phyloP scores from a whole-genome alignment of 2,888 invertebrate genomes.

The Hirtodrosophila confusa region DNA sequence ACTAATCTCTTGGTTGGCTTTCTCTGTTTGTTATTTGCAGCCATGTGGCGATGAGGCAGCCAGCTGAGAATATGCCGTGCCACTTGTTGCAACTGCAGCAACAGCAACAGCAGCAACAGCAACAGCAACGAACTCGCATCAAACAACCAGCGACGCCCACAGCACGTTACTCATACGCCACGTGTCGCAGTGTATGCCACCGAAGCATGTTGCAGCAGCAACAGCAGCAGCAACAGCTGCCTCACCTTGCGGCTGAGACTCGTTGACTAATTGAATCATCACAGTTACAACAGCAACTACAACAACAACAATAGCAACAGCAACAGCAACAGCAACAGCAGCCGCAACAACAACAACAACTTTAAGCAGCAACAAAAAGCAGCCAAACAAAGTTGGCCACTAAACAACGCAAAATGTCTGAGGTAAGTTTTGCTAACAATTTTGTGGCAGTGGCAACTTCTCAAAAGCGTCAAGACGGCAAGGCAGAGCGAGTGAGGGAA shows the following conservation, averaged over 20 bases:
- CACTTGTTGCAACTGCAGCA: conserved; percentile 63
- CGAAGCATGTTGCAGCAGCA: conserved; percentile 52
- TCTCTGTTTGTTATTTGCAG: conserved; percentile 28
- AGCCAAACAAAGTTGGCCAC: conserved; percentile 40
- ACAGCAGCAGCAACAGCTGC: conserved; percentile 33
- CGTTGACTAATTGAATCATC: conserved; percentile 35
- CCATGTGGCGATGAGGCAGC: conserved; percentile 52
- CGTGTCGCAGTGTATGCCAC: conserved; percentile 52
- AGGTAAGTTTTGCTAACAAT: conserved; percentile 51
- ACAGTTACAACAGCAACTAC: conserved; percentile 15
- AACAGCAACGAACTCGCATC: conserved; percentile 59
- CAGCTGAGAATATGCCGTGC: conserved; percentile 57
- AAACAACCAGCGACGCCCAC: conserved; percentile 17
- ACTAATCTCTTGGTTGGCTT: conserved; percentile 20
- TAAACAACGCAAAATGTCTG: conserved; percentile 61
- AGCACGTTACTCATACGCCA: conserved; percentile 57
- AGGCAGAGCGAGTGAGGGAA: no score
- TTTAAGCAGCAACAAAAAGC: conserved; percentile 16
- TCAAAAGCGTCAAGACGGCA: no score
- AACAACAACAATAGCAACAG: conserved; percentile 20
- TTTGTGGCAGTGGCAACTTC: no score
- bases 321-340: conserved; percentile 27
- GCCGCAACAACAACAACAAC: conserved; percentile 13
- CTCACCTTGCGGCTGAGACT: conserved; percentile 19
- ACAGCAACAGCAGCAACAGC: conserved; percentile 29